Base-by-base conservation (phyloP, 2,888 invertebrate species). In the Tuberolachnus salignus region DNA sequence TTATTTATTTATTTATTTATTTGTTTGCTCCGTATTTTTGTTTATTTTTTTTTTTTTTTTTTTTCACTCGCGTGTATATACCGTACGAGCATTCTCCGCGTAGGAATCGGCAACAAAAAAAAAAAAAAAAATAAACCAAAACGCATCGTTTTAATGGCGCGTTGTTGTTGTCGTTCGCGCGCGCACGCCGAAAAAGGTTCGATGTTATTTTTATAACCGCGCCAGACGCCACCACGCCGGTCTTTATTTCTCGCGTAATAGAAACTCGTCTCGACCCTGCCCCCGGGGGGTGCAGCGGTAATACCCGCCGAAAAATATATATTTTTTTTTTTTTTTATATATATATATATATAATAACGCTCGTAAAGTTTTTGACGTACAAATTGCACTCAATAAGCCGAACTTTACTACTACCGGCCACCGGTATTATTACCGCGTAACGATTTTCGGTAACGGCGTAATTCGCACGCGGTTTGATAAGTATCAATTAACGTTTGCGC, bases 201-300 rank as follows among this genome's bases (percentile, higher is more conserved):
- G 63, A 63, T 73, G 16, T 63, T 63, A 73, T 53, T 73, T 73
- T 63, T 73, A 63, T 73, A 73, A 73, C 63, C 51, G n/a, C n/a
- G n/a, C n/a, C n/a, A n/a, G n/a, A n/a, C n/a, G n/a, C n/a, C n/a
- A n/a, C n/a, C n/a, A n/a, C n/a, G n/a, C 16, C 61, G 26, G 21
- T 26, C n/a, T 71, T 34, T 71, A 46, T 63, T 51, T 19, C 34
- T 6, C 57, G 19, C 34, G 51, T 53, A 63, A 53, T 53, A 42
- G 73, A 73, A 73, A 73, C 73, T 6, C 34, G 21, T 23, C 42
- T n/a, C 21, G 9, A 51, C 49, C 49, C 23, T 61, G 34, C 42
- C n/a, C n/a, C n/a, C n/a, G n/a, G n/a, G n/a, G n/a, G n/a, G 16
- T 44, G 42, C n/a, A 21, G 34, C 6, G 34, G 34, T n/a, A n/a